A percentile compares a stretch with the other conserved stretches of the same genome.
Conservation (phyloP, 2,888 invertebrate genomes). For the Mimachlamys varia region DNA sequence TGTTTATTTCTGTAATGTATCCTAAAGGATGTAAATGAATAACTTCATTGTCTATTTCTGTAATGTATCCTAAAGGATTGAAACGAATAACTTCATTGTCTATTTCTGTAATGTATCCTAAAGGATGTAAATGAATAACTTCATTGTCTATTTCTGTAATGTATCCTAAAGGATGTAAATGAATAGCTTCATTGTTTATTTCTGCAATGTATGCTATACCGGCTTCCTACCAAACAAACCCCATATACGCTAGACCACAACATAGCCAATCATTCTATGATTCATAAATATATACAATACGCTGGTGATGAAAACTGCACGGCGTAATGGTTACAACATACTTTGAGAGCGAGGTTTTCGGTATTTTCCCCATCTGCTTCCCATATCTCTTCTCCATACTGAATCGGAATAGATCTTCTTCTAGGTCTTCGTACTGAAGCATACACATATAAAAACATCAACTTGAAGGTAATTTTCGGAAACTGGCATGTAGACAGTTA, state of each 20-base stretch:
- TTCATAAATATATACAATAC: neutral
- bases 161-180: no score
- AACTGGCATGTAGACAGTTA: no score
- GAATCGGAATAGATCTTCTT: constrained; percentile 12
- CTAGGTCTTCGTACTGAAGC: neutral
- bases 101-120: no score
- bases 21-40: no score
- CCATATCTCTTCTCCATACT: constrained; percentile 34
- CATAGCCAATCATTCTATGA: neutral
- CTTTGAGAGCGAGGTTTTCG: neutral
- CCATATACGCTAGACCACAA: neutral
- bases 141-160: no score
- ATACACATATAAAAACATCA: neutral
- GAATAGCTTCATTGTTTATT: no score
- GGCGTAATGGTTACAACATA: neutral
- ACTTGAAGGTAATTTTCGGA: no score
- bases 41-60: no score
- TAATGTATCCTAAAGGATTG: no score
- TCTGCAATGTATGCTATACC: neutral
- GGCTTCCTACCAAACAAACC: neutral
- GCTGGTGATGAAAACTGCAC: neutral
- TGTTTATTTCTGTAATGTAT: no score
- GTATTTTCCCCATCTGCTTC: constrained; percentile 23
- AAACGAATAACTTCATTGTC: no score
- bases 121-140: no score